Conservation (phyloP, 2,888 invertebrate species). For the Xanthostigma xanthostigma region DNA sequence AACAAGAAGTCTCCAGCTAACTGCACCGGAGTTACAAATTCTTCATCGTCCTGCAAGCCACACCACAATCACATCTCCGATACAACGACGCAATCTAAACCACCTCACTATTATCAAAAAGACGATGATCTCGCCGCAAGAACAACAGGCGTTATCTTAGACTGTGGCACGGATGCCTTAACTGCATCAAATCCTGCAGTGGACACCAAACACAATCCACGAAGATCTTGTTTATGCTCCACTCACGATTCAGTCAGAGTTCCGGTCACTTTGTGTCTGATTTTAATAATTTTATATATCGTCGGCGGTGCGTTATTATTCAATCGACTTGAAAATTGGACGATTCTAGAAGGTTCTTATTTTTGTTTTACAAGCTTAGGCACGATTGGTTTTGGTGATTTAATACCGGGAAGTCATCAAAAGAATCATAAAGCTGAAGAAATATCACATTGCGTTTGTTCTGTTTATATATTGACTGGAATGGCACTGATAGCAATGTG, state of each 20-base stretch:
- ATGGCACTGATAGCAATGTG: constrained; percentile 80
- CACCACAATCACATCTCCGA: constrained; percentile 11
- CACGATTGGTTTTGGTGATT: constrained; percentile 72
- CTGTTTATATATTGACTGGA: constrained; percentile 67
- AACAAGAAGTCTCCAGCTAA: not conserved
- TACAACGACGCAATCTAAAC: constrained; percentile 18
- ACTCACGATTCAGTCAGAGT: constrained; percentile 48
- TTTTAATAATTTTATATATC: constrained; percentile 76
- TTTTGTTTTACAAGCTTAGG: constrained; percentile 67
- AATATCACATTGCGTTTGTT: constrained; percentile 60
- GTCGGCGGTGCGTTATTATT: constrained; percentile 82
- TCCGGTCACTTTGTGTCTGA: constrained; percentile 72
- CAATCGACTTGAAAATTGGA: constrained; percentile 83
- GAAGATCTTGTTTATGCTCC: constrained; percentile 26
- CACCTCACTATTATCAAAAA: constrained; percentile 8
- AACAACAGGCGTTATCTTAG: constrained; percentile 25
- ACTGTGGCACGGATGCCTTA: constrained; percentile 19
- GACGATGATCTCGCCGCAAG: constrained; percentile 23
- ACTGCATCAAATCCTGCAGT: constrained; percentile 22
- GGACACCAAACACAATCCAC: constrained; percentile 21
- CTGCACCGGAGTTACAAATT: not conserved
- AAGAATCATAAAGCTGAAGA: constrained; percentile 37
- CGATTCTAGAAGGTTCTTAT: constrained; percentile 70
- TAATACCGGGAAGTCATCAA: constrained; percentile 49
- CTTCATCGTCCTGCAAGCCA: constrained; percentile 4